These are phyloP conservation scores for Coreoperca whiteheadi DNA, from an alignment of 2,113 vertebrate genomes.

Conservation along the genomic window DNA sequence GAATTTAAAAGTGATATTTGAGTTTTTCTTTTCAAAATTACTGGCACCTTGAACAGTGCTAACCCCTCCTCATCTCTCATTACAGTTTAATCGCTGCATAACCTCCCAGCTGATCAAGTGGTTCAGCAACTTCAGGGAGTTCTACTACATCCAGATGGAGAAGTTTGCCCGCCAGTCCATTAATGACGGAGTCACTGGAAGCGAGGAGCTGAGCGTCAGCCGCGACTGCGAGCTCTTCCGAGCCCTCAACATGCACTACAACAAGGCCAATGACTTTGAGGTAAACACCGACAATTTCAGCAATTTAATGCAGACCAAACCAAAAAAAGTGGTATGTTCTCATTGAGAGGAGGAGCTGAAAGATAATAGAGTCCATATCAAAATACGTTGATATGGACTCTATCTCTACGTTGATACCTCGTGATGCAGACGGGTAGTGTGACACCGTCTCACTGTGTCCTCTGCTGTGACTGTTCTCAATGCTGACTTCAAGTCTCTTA, in stretches of 20 bases:
- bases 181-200: conserved; percentile 94
- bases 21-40: neutral
- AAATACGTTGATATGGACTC: conserved; percentile 1
- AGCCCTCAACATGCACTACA: conserved; percentile 99
- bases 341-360: conserved; percentile 18
- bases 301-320: neutral
- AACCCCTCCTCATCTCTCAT: conserved; percentile 53
- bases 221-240: conserved; percentile 98
- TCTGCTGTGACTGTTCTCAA: conserved; percentile 41
- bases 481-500: conserved; percentile 58
- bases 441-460: conserved; percentile 57
- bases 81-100: conserved; percentile 99
- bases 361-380: conserved; percentile 6
- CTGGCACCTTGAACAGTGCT: neutral
- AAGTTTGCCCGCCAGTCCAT: conserved; percentile 98
- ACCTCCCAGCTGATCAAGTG: conserved; percentile 99
- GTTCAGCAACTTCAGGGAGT: conserved; percentile 99
- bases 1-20: neutral
- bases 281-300: conserved; percentile 77
- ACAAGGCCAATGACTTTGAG: conserved; percentile 99
- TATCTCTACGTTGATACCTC: too few species aligned
- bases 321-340: conserved; percentile 2
- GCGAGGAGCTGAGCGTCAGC: conserved; percentile 94
- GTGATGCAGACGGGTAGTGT: conserved; percentile 53
- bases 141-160: conserved; percentile 99